A percentile compares a stretch with the other conserved stretches of the same genome.
Evolutionary conservation across 2,797 vertebrate genomes (phyloP).

Genomic region (Kryptopterus vitreolus): DNA sequence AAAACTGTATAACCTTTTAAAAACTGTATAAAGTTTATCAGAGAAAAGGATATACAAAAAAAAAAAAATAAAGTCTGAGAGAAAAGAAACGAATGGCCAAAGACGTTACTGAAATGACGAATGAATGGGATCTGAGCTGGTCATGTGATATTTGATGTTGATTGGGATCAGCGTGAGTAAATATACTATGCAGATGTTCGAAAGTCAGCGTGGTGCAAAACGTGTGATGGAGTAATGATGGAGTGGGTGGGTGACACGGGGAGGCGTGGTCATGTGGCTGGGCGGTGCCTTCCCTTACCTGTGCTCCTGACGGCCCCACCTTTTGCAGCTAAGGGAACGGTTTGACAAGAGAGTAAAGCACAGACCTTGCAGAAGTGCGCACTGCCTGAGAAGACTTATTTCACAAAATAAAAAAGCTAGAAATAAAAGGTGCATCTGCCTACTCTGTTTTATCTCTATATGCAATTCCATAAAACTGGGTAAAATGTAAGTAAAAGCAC

Average conservation of each 20-base stretch:
- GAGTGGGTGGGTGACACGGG: constrained; percentile 30
- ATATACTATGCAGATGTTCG: neutral
- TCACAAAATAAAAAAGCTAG: too few relatives aligned
- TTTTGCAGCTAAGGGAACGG: constrained; percentile 82
- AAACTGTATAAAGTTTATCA: too few relatives aligned
- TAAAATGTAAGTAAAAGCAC: too few relatives aligned
- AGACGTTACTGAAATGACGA: neutral
- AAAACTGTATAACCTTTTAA: too few relatives aligned
- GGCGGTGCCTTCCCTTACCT: constrained; percentile 76
- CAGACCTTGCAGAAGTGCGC: constrained; percentile 68
- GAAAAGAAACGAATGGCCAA: constrained; percentile 67
- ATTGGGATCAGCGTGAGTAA: neutral
- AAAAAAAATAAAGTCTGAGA: constrained; percentile 61
- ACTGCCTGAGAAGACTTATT: constrained; percentile 35
- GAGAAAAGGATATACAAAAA: neutral
- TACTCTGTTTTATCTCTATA: too few relatives aligned
- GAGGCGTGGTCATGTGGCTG: constrained; percentile 65
- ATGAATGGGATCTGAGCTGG: neutral
- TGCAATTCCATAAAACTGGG: too few relatives aligned
- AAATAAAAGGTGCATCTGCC: too few relatives aligned
- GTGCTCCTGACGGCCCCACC: constrained; percentile 76
- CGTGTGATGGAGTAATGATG: constrained; percentile 56
- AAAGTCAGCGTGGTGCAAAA: neutral
- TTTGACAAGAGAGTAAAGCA: constrained; percentile 84
- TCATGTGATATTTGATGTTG: neutral